phyloP scores from a whole-genome alignment of 2,888 invertebrate species.

The Rhogogaster chlorosoma region DNA sequence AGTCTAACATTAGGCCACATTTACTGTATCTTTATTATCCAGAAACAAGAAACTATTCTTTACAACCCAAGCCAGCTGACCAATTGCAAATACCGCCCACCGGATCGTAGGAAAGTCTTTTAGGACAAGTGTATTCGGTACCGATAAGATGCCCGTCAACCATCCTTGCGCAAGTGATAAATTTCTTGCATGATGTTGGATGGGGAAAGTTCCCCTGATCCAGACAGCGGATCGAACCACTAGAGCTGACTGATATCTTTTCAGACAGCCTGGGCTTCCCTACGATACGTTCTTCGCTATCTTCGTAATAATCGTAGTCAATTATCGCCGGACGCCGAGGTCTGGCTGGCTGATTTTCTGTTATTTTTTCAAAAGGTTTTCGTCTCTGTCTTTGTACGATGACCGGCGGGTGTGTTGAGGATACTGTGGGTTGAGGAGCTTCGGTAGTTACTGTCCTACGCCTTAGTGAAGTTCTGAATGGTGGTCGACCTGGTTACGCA shows the following conservation, averaged over 20 bases:
- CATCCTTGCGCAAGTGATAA: constrained; percentile 93
- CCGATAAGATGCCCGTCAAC: constrained; percentile 89
- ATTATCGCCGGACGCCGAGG: constrained; percentile 73
- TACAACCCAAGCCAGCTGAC: constrained; percentile 90
- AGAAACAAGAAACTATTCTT: constrained; percentile 63
- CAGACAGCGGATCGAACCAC: constrained; percentile 88
- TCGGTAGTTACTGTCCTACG: constrained; percentile 75
- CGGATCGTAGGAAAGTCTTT: constrained; percentile 92
- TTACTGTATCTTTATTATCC: neutral
- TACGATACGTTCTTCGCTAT: constrained; percentile 81
- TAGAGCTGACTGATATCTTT: constrained; percentile 81
- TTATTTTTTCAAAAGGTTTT: constrained; percentile 72
- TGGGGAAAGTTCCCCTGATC: constrained; percentile 96
- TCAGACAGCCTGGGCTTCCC: constrained; percentile 80
- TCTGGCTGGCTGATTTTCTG: constrained; percentile 45
- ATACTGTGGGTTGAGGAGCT: constrained; percentile 66
- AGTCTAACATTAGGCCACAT: neutral
- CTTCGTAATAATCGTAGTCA: constrained; percentile 86
- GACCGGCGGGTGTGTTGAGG: constrained; percentile 64
- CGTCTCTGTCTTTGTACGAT: constrained; percentile 59
- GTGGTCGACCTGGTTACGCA: constrained; percentile 65
- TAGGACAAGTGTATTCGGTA: constrained; percentile 94
- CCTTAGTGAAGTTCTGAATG: constrained; percentile 69
- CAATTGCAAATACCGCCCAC: constrained; percentile 95
- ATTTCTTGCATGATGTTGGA: constrained; percentile 93